Conservation (phyloP, 1,140 invertebrate genomes). For the Pachyrhynchus sulphureomaculatus region DNA sequence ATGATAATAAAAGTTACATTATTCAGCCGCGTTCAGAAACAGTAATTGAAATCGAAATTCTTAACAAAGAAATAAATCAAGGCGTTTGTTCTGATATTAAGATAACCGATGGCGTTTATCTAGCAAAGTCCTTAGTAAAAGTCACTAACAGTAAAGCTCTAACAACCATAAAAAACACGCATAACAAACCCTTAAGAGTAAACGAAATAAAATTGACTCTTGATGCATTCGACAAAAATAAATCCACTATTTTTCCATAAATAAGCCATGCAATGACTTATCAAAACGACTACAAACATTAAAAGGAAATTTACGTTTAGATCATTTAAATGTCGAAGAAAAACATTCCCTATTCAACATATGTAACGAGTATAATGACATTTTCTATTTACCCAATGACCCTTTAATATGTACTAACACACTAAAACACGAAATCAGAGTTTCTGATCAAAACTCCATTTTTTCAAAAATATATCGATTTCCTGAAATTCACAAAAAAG, state of each 20-base stretch:
- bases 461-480: constrained; percentile 43
- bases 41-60: constrained; percentile 15
- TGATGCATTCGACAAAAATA: constrained; percentile 18
- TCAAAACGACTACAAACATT: background rate
- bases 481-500: constrained; percentile 47
- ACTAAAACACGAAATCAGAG: constrained; percentile 38
- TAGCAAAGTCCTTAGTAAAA: constrained; percentile 22
- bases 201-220: background rate
- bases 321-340: constrained; percentile 33
- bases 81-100: constrained; percentile 18
- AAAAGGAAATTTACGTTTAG: constrained; percentile 17
- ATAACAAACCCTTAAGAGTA: background rate
- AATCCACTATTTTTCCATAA: background rate
- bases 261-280: background rate
- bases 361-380: constrained; percentile 32
- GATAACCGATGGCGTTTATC: constrained; percentile 17
- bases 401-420: constrained; percentile 25
- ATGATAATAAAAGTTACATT: no score
- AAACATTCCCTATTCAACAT: constrained; percentile 2
- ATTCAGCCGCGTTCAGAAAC: constrained; percentile 6
- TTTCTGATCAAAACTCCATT: constrained; percentile 33
- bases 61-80: constrained; percentile 18
- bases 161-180: constrained; percentile 25
- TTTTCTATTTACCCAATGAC: constrained; percentile 36
- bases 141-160: constrained; percentile 18